phyloP scores from a whole-genome alignment of 23 tunicate genomes.

The Corella eumyota region DNA sequence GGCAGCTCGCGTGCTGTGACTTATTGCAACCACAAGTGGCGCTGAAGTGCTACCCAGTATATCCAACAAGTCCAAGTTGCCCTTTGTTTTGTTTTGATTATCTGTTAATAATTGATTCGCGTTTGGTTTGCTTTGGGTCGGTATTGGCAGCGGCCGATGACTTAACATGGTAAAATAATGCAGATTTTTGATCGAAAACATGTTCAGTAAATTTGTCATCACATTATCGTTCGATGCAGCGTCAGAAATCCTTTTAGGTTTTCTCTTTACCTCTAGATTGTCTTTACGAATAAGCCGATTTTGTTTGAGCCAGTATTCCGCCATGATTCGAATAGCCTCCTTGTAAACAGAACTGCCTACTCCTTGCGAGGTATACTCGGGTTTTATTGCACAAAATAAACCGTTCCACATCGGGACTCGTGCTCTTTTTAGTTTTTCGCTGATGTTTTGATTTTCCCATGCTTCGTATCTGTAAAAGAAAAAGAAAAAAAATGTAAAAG shows the following conservation, averaged over 20 bases:
- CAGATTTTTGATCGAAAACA: constrained; percentile 5
- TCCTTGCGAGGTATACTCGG: constrained; percentile 42
- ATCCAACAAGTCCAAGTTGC: background rate
- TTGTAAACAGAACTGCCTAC: constrained; percentile 40
- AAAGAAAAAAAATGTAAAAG: background rate
- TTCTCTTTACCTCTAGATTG: no score
- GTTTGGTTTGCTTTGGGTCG: background rate
- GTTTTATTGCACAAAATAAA: constrained; percentile 55
- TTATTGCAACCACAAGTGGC: constrained; percentile 43
- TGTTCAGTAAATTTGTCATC: no score
- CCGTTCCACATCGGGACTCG: constrained; percentile 55
- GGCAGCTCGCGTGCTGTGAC: constrained; percentile 62
- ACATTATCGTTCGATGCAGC: no score
- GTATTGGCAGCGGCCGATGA: constrained; percentile 13
- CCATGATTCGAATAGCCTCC: constrained; percentile 48
- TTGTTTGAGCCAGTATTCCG: constrained; percentile 32
- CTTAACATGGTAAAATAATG: constrained; percentile 10
- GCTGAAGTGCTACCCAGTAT: constrained; percentile 9
- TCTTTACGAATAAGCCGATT: no score
- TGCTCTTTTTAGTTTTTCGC: constrained; percentile 6
- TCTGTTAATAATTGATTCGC: background rate
- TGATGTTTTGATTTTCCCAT: constrained; percentile 57
- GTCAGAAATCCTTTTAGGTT: no score
- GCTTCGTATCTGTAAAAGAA: constrained; percentile 53
- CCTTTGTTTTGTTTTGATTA: background rate